These are phyloP conservation scores for Pollenia griseotomentosa DNA, from an alignment of 2,888 invertebrate genomes.

Conservation along the genomic window DNA sequence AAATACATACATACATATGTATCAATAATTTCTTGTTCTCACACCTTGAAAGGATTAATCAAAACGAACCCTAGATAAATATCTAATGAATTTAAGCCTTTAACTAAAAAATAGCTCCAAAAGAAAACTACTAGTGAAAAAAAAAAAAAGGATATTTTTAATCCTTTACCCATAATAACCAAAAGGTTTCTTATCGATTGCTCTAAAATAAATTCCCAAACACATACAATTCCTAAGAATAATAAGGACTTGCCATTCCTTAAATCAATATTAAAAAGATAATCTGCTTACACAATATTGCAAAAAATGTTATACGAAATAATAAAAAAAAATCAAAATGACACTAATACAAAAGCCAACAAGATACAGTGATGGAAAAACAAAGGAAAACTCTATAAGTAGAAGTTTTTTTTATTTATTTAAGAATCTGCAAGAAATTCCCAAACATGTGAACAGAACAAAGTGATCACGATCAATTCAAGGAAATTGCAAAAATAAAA, in stretches of 20 bases:
- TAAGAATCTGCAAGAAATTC: conserved; percentile 34
- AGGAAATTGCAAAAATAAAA: conserved; percentile 60
- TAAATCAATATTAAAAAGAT: conserved; percentile 62
- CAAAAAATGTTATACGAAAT: conserved; percentile 45
- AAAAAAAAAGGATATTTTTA: conserved; percentile 38
- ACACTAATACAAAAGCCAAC: conserved; percentile 75
- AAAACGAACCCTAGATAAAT: conserved; percentile 47
- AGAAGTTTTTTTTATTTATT: conserved; percentile 1
- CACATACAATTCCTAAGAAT: conserved; percentile 63
- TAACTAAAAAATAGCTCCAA: conserved; percentile 38
- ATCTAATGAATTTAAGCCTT: conserved; percentile 68
- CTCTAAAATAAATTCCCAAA: conserved; percentile 72
- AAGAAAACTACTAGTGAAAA: neutral
- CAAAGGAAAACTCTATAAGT: conserved; percentile 54
- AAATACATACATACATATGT: neutral
- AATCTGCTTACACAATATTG: conserved; percentile 71
- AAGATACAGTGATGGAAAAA: conserved; percentile 69
- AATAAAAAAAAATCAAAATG: conserved; percentile 55
- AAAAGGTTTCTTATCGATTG: conserved; percentile 54
- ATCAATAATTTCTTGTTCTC: conserved; percentile 32
- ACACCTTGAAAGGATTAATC: conserved; percentile 64
- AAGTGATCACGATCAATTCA: conserved; percentile 65
- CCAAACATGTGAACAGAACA: conserved; percentile 62
- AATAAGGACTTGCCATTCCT: conserved; percentile 21
- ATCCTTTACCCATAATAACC: conserved; percentile 66